A percentile compares a stretch with the other conserved stretches of the same genome.
Evolutionary conservation across 2,888 invertebrate genomes (phyloP).

Genomic region (Stratiomys singularior): DNA sequence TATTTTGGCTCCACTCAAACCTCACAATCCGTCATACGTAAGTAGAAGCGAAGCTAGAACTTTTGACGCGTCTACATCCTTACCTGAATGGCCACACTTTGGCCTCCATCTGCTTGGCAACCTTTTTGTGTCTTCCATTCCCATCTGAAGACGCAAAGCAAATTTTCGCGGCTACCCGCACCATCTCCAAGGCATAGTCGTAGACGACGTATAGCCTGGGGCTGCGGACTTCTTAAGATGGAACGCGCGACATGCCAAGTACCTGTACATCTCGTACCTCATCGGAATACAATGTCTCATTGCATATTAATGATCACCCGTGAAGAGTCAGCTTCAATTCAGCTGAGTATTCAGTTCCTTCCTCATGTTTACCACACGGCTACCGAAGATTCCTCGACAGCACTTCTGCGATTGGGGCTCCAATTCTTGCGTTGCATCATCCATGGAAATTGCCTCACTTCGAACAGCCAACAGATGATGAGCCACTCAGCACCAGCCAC

Average conservation of each 20-base stretch:
- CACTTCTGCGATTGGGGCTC: background rate
- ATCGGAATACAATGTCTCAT: constrained; percentile 48
- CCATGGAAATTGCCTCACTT: constrained; percentile 15
- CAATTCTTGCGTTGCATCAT: constrained; percentile 34
- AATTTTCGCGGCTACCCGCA: constrained; percentile 14
- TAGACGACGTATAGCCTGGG: constrained; percentile 15
- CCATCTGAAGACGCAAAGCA: background rate
- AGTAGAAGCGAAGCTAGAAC: too few species aligned
- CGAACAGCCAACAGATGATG: constrained; percentile 21
- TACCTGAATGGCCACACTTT: background rate
- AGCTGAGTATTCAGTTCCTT: constrained; percentile 31
- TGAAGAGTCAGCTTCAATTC: constrained; percentile 42
- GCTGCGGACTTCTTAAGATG: constrained; percentile 41
- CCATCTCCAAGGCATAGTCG: constrained; percentile 24
- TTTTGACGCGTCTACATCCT: too few species aligned
- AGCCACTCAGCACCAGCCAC: constrained; percentile 5
- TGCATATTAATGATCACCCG: constrained; percentile 46
- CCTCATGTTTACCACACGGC: constrained; percentile 26
- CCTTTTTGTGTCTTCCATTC: background rate
- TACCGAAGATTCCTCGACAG: background rate
- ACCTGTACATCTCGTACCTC: constrained; percentile 49
- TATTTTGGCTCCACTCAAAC: too few species aligned
- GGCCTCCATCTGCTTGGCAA: background rate
- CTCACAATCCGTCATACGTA: too few species aligned
- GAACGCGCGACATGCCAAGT: constrained; percentile 52